Conservation (phyloP, 2,113 vertebrate genomes). For the Ia io region DNA sequence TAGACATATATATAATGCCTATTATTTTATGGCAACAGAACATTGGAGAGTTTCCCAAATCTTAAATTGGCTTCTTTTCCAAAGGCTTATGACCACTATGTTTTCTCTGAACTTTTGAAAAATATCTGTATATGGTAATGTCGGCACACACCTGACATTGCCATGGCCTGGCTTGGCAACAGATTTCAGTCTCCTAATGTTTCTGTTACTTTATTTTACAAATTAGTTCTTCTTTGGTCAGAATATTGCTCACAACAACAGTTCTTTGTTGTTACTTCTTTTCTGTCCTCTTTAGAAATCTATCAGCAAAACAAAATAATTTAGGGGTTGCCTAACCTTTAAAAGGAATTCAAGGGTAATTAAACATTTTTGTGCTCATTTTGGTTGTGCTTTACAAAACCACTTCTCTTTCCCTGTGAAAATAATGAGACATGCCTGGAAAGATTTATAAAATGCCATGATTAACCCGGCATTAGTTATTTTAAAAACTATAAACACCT, state of each 20-base stretch:
- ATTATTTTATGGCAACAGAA: conserved; percentile 17
- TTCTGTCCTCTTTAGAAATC: conserved; percentile 33
- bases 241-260: background rate
- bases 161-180: background rate
- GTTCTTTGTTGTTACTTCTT: conserved; percentile 14
- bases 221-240: background rate
- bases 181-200: conserved; percentile 8
- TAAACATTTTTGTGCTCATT: conserved; percentile 30
- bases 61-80: background rate
- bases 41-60: background rate
- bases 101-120: conserved; percentile 30
- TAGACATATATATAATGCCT: background rate
- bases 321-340: conserved; percentile 5
- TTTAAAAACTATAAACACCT: background rate
- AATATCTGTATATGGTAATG: background rate
- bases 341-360: conserved; percentile 37
- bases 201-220: conserved; percentile 32
- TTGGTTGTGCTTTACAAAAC: background rate
- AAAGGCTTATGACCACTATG: background rate
- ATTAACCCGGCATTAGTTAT: conserved; percentile 21
- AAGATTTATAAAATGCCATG: conserved; percentile 10
- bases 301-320: conserved; percentile 34
- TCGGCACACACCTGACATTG: background rate
- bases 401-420: background rate
- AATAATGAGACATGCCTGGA: background rate